Evolutionary conservation across 1,140 invertebrate genomes (phyloP).

Genomic region (Goniozus legneri): DNA sequence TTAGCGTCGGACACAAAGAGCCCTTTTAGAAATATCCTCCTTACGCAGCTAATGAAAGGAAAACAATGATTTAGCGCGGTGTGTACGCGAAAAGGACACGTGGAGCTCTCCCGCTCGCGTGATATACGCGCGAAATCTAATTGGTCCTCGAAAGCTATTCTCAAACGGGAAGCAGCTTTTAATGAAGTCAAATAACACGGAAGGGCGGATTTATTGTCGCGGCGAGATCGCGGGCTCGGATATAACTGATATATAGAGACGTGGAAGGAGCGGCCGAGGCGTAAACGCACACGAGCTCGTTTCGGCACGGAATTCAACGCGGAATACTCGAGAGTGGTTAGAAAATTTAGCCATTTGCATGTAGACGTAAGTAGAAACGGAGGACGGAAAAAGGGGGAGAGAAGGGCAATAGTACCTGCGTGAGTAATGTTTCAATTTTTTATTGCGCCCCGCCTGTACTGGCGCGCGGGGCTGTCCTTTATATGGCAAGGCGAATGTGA

Average conservation of each 20-base stretch:
- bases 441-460: conserved; percentile 11
- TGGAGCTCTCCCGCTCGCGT: too few species aligned
- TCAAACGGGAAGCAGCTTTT: too few species aligned
- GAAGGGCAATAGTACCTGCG: conserved; percentile 18
- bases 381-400: conserved; percentile 17
- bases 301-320: conserved; percentile 17
- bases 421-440: conserved; percentile 24
- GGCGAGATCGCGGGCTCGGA: conserved; percentile 6
- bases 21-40: too few species aligned
- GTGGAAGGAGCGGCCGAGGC: conserved; percentile 9
- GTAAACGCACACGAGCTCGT: too few species aligned
- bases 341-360: conserved; percentile 16
- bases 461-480: conserved; percentile 3
- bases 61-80: too few species aligned
- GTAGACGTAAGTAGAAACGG: conserved; percentile 6
- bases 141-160: too few species aligned
- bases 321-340: conserved; percentile 11
- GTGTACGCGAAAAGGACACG: too few species aligned
- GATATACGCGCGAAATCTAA: too few species aligned
- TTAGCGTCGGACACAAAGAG: too few species aligned
- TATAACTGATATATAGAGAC: conserved; percentile 13
- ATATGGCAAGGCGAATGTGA: too few species aligned
- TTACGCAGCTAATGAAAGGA: too few species aligned
- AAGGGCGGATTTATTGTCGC: conserved; percentile 7
- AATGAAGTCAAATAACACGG: conserved; percentile 15